These are phyloP conservation scores for Caenorhabditis remanei DNA, from an alignment of 1,140 invertebrate species.

Conservation along the genomic window DNA sequence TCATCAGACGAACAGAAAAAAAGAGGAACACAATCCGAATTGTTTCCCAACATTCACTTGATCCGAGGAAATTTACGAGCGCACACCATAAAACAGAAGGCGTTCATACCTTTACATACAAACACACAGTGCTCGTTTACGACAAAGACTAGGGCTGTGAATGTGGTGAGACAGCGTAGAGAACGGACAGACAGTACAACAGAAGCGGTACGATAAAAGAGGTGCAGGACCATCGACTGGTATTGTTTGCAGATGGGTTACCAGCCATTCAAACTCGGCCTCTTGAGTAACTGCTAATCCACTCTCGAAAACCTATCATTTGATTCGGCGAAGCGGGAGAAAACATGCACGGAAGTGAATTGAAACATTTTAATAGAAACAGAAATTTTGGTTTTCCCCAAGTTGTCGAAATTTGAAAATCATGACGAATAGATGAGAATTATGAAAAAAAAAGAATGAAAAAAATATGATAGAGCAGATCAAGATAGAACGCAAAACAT, in stretches of 20 bases:
- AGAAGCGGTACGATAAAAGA: constrained; percentile 4
- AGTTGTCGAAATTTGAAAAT: neutral
- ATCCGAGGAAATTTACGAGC: constrained; percentile 33
- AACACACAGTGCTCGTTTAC: constrained; percentile 9
- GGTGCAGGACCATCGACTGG: constrained; percentile 13
- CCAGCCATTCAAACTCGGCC: constrained; percentile 41
- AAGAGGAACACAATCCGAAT: neutral
- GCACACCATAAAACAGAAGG: constrained; percentile 44
- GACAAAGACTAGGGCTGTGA: neutral
- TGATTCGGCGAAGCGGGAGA: no score
- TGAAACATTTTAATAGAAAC: no score
- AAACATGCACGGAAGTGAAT: no score
- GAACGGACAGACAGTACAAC: neutral
- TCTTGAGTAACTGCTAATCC: constrained; percentile 51
- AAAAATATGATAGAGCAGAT: no score
- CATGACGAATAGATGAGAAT: neutral
- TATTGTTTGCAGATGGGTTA: constrained; percentile 53
- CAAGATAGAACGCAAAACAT: no score
- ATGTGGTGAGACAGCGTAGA: neutral
- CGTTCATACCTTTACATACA: constrained; percentile 6
- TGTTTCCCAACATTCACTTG: neutral
- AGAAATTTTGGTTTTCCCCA: no score
- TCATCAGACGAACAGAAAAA: neutral
- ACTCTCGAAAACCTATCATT: constrained; percentile 33
- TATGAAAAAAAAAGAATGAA: neutral